These are phyloP conservation scores for Lepus americanus DNA, from an alignment of 2,113 vertebrate genomes.

Conservation along the genomic window DNA sequence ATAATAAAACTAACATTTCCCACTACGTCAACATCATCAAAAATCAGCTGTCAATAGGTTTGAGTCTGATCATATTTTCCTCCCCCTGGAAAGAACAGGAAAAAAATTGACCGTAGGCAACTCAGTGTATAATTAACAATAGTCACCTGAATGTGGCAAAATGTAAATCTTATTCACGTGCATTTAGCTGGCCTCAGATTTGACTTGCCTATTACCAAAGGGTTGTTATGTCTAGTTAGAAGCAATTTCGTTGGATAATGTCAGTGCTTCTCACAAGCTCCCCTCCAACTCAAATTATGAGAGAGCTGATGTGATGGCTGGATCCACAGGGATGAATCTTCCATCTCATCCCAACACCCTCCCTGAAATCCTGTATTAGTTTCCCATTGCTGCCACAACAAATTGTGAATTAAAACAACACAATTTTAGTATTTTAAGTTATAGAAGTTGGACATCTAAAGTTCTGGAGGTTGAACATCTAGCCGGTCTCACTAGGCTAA, in stretches of 20 bases:
- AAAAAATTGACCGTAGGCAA: background rate
- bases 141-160: background rate
- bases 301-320: background rate
- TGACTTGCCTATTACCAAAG: constrained; percentile 5
- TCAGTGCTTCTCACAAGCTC: background rate
- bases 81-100: background rate
- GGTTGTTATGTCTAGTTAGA: background rate
- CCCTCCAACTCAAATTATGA: background rate
- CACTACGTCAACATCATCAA: background rate
- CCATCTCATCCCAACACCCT: background rate
- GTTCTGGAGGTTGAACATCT: background rate
- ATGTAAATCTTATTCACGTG: background rate
- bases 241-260: background rate
- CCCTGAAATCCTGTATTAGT: background rate
- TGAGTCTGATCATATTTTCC: background rate
- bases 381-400: background rate
- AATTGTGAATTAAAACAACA: background rate
- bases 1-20: background rate
- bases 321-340: background rate
- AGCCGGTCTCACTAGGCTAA: background rate
- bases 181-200: background rate
- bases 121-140: background rate
- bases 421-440: background rate
- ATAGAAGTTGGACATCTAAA: too few species aligned
- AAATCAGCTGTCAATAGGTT: background rate